Conservation (phyloP, 2,113 vertebrate species). For the Pitta sordida region DNA sequence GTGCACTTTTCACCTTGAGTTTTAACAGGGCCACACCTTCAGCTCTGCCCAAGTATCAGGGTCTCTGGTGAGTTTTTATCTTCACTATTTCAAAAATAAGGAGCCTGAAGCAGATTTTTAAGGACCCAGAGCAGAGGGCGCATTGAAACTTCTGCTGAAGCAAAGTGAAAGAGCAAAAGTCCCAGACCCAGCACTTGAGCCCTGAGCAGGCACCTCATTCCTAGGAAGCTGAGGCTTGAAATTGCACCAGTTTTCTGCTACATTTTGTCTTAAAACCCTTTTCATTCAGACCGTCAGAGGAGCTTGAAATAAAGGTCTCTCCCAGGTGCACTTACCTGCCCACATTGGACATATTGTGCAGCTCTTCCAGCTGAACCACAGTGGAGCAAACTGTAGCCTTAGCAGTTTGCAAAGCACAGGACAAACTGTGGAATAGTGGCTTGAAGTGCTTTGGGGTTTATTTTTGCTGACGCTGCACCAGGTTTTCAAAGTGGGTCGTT, state of each 20-base stretch:
- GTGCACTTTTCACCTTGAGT: not conserved
- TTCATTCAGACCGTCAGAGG: not conserved
- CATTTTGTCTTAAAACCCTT: not conserved
- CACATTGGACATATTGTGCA: not conserved
- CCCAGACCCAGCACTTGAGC: not conserved
- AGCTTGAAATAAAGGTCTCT: not conserved
- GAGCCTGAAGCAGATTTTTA: not conserved
- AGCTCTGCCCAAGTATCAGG: not conserved
- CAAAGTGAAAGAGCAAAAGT: not conserved
- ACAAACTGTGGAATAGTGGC: not conserved
- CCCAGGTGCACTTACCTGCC: not conserved
- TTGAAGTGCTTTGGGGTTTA: not conserved
- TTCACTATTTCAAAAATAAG: not conserved
- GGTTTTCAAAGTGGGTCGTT: not conserved
- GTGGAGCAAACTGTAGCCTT: not conserved
- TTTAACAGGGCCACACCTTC: not conserved
- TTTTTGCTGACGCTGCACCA: not conserved
- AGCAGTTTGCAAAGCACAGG: not conserved
- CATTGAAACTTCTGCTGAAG: not conserved
- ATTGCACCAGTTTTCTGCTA: not conserved
- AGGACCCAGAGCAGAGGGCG: not conserved
- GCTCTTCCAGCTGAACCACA: not conserved
- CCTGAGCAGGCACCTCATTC: too few relatives aligned
- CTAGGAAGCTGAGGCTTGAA: not conserved
- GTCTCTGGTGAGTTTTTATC: not conserved